These are phyloP conservation scores for Bombylius discolor DNA, from an alignment of 2,888 invertebrate species.

Conservation along the genomic window DNA sequence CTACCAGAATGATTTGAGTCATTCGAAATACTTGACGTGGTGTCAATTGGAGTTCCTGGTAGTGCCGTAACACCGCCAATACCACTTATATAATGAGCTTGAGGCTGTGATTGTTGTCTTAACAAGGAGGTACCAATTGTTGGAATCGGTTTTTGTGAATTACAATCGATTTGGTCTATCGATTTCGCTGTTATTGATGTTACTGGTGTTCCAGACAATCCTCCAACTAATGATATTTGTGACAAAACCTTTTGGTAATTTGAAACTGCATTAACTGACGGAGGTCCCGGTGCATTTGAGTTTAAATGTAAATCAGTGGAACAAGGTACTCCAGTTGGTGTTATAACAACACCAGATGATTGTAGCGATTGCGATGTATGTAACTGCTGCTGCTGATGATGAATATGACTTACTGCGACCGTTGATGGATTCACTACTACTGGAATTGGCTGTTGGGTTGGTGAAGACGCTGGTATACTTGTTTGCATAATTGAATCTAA, in stretches of 20 bases:
- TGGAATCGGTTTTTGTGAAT: slow-evolving; percentile 43
- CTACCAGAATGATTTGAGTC: not conserved
- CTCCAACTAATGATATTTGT: slow-evolving; percentile 32
- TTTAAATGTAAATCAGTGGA: slow-evolving; percentile 30
- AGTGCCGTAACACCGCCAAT: not conserved
- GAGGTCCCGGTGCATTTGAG: slow-evolving; percentile 36
- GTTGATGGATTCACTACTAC: slow-evolving; percentile 1
- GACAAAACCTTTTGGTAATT: slow-evolving; percentile 40
- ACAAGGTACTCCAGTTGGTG: slow-evolving; percentile 19
- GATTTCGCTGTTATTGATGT: slow-evolving; percentile 18
- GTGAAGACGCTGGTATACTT: slow-evolving; percentile 13
- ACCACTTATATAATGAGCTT: slow-evolving; percentile 10
- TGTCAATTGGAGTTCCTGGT: not conserved
- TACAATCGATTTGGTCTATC: slow-evolving; percentile 39
- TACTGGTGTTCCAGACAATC: slow-evolving; percentile 8
- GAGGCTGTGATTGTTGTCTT: slow-evolving; percentile 16
- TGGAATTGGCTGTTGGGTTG: slow-evolving; percentile 9
- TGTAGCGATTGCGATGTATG: slow-evolving; percentile 10
- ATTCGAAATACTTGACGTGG: not conserved
- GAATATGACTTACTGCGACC: slow-evolving; percentile 4
- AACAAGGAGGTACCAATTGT: slow-evolving; percentile 39
- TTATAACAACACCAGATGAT: slow-evolving; percentile 6
- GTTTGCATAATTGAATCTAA: slow-evolving; percentile 11
- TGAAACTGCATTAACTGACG: slow-evolving; percentile 26
- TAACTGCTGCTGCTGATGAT: slow-evolving; percentile 7